phyloP scores from a whole-genome alignment of 2,797 vertebrate species.

The Sandelia bainsii region DNA sequence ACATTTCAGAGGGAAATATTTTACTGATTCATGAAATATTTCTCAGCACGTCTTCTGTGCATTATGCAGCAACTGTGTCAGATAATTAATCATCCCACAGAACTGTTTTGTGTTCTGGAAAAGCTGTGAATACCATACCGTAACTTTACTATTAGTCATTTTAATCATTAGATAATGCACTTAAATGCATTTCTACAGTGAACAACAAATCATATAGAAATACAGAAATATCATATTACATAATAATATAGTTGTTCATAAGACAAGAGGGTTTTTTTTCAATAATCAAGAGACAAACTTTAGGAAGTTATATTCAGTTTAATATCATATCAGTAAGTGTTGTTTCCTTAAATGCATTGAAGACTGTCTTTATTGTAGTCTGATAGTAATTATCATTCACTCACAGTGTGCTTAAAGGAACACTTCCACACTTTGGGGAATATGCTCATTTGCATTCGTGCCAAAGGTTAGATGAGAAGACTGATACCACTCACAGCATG shows the following conservation, averaged over 20 bases:
- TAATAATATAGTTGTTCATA: too few relatives aligned
- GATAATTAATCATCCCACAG: too few relatives aligned
- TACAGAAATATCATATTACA: neutral
- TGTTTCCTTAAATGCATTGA: neutral
- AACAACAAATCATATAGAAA: neutral
- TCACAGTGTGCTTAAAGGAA: neutral
- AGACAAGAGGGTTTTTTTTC: neutral
- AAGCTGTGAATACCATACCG: too few relatives aligned
- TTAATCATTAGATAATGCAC: too few relatives aligned
- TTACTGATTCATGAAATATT: neutral
- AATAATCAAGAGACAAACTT: constrained; percentile 11
- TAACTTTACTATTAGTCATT: too few relatives aligned
- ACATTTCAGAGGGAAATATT: neutral
- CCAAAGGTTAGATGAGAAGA: neutral
- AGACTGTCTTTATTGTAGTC: too few relatives aligned
- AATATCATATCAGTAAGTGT: constrained; percentile 4
- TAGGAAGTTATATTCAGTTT: constrained; percentile 21
- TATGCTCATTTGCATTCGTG: neutral
- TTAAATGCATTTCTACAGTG: neutral
- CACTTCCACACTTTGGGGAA: neutral
- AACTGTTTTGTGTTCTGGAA: neutral
- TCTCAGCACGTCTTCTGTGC: neutral
- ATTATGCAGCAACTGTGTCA: too few relatives aligned
- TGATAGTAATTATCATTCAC: neutral
- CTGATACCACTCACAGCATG: neutral